A percentile compares a stretch with the other conserved stretches of the same genome.
These are phyloP conservation scores for Remorina albescens DNA, from an alignment of 2,797 vertebrate species.

Conservation along the genomic window DNA sequence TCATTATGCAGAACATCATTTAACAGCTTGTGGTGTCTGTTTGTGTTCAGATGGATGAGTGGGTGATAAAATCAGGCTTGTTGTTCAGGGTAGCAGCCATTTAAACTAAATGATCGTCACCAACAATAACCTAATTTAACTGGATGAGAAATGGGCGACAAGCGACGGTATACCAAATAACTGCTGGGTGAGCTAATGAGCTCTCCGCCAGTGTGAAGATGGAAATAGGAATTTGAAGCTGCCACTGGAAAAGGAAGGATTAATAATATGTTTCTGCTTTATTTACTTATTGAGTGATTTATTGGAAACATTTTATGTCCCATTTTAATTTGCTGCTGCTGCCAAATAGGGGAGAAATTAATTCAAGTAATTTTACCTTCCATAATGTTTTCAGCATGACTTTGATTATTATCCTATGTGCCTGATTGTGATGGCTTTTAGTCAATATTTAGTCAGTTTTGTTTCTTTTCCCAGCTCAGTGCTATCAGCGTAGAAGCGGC, in stretches of 20 bases:
- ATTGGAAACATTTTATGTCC: not conserved
- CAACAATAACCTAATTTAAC: constrained; percentile 67
- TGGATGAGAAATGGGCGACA: constrained; percentile 54
- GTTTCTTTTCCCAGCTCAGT: too few relatives aligned
- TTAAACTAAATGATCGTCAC: constrained; percentile 62
- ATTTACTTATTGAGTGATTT: constrained; percentile 16
- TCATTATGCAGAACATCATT: constrained; percentile 70
- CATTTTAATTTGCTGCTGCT: not conserved
- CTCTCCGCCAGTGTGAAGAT: constrained; percentile 24
- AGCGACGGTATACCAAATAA: constrained; percentile 64
- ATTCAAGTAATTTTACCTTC: not conserved
- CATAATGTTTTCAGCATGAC: not conserved
- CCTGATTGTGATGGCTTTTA: not conserved
- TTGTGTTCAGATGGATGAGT: constrained; percentile 53
- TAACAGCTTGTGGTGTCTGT: constrained; percentile 69
- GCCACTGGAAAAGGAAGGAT: constrained; percentile 25
- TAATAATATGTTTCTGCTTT: constrained; percentile 26
- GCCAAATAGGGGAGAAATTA: not conserved
- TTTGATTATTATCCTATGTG: not conserved
- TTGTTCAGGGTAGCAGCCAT: constrained; percentile 58
- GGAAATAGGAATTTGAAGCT: constrained; percentile 34
- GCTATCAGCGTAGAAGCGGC: too few relatives aligned
- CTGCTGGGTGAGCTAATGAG: constrained; percentile 63
- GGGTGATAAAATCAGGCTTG: constrained; percentile 67
- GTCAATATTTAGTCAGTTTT: not conserved